Evolutionary conservation across 2,888 invertebrate species (phyloP), one percentile per base, ranked within the genome.

Genomic region (Zonitis immaculata): DNA sequence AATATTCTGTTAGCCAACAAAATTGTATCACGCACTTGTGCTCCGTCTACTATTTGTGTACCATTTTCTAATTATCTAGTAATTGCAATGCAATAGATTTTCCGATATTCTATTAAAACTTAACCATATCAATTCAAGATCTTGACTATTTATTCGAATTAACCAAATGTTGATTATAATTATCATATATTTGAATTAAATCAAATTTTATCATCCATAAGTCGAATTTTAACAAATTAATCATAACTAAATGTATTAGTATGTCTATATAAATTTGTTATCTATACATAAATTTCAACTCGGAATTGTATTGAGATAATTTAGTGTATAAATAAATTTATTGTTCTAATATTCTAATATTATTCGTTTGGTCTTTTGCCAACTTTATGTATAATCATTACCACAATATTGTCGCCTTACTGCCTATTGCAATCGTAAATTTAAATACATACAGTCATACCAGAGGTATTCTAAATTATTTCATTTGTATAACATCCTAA

Each of bases 371-470:
- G 49, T 54, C 48, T 42, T 54, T 44, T 44, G 47, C 56, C 62
- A 58, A 62, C 61, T 58, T 62, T 64, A 54, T 60, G 59, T 58
- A 58, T 63, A 63, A 65, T 63, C 62, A 62, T 60, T 58, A 22
- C 22, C 22, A 5, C 22, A 22, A 22, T 5, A 22, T 22, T 22
- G 22, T 22, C 22, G 22, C 22, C 22, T 22, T 22, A 22, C 5
- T 22, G 5, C 5, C 22, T 26, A 26, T 26, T 4, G 7, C 26
- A n/a, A n/a, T 26, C 26, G 26, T 22, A 22, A 22, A 22, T 22
- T 22, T 22, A n/a, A n/a, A n/a, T n/a, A 5, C 22, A 22, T 22
- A 22, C 5, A 22, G 22, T 22, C 22, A 22, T 22, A 22, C 22
- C 22, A 4, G 22, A 3, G 5, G 5, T 5, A 22, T 22, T 22